A percentile compares a stretch with the other conserved stretches of the same genome.
Conservation (phyloP, 1,140 invertebrate species). For the Lerema accius region DNA sequence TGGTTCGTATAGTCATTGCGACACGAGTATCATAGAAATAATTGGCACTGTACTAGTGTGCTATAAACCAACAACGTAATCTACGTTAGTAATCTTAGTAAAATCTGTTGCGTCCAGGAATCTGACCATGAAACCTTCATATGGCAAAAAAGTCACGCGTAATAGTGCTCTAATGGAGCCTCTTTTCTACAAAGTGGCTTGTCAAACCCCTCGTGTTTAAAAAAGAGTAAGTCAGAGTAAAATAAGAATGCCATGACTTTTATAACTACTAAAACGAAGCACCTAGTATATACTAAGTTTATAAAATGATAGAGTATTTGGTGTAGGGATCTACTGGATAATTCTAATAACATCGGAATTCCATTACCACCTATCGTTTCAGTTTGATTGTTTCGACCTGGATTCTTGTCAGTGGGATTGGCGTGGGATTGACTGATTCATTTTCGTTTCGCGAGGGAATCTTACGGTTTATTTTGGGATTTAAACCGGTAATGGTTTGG, state of each 20-base stretch:
- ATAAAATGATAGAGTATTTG: not conserved
- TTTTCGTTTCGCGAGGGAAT: not conserved
- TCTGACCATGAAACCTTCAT: no score
- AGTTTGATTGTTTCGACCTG: constrained; percentile 2
- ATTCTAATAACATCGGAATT: not conserved
- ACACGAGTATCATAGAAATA: not conserved
- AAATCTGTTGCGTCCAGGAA: no score
- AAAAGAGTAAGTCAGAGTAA: no score
- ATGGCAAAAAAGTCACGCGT: no score
- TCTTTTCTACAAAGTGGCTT: no score
- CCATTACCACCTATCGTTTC: not conserved
- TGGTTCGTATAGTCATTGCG: not conserved
- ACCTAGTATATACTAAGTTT: not conserved
- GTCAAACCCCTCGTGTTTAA: no score
- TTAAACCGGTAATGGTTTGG: not conserved
- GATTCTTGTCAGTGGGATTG: not conserved
- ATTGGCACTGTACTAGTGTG: no score
- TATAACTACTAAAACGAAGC: no score
- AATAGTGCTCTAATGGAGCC: no score
- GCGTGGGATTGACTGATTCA: constrained; percentile 3
- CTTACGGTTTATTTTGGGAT: not conserved
- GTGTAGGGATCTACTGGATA: not conserved
- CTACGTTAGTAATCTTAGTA: no score
- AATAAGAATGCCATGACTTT: no score
- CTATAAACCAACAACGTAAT: no score